Conservation (phyloP, 2,888 invertebrate genomes). For the Habroteleia sp. region DNA sequence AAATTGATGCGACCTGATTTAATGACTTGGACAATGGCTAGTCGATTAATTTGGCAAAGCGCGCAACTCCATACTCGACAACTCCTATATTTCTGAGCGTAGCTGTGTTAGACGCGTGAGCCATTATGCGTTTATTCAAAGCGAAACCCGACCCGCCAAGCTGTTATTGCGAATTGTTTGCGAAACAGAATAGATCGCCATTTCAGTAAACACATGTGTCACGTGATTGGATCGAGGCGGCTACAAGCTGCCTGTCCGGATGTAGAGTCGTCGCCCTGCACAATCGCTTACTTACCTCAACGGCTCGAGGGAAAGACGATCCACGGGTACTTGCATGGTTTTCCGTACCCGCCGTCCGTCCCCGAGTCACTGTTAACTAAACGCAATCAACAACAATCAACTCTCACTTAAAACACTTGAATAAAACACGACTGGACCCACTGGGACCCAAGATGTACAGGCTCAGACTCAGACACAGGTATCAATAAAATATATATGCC, state of each 20-base stretch:
- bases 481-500: no score
- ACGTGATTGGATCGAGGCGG: constrained; percentile 76
- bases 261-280: not conserved
- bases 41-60: no score
- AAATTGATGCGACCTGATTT: constrained; percentile 2
- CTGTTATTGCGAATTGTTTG: constrained; percentile 38
- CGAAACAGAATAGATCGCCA: constrained; percentile 74
- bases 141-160: not conserved
- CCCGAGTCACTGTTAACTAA: constrained; percentile 13
- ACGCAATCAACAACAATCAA: constrained; percentile 1
- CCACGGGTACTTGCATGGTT: constrained; percentile 68
- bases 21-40: not conserved
- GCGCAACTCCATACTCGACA: no score
- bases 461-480: no score
- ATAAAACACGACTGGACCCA: constrained; percentile 20
- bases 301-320: constrained; percentile 69
- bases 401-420: constrained; percentile 8
- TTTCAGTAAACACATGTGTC: constrained; percentile 80
- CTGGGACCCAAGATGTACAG: no score
- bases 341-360: constrained; percentile 50
- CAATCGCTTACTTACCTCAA: constrained; percentile 69
- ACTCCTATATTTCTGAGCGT: no score
- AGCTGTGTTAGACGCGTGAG: no score
- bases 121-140: no score
- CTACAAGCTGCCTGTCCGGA: constrained; percentile 68